Evolutionary conservation across 1,140 invertebrate species (phyloP).

Genomic region (Orussus abietinus): DNA sequence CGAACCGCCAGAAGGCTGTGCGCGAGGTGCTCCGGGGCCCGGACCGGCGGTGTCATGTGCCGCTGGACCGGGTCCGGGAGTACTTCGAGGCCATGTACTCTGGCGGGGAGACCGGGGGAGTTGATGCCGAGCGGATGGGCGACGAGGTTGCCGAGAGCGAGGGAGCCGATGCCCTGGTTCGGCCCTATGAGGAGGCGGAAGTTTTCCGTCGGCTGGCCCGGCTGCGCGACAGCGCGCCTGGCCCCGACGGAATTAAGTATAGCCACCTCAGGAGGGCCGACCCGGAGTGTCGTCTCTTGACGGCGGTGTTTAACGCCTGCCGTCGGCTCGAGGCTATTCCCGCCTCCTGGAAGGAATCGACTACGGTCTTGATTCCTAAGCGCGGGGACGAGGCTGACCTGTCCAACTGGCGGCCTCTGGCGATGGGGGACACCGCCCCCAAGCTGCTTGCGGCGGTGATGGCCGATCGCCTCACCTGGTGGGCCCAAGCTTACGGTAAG

Average conservation of each 20-base stretch:
- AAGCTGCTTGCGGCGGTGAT: constrained; percentile 2
- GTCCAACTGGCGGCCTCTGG: too few species aligned
- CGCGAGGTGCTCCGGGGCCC: not conserved
- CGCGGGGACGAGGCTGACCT: too few species aligned
- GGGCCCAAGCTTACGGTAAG: constrained; percentile 10
- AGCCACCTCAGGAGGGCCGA: not conserved
- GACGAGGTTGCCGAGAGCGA: not conserved
- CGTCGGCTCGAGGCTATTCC: not conserved
- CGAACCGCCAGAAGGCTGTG: not conserved
- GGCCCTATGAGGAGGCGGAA: not conserved
- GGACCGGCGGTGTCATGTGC: not conserved
- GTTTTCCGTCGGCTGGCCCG: not conserved
- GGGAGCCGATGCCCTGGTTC: not conserved
- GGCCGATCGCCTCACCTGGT: constrained; percentile 20
- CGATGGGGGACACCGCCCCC: too few species aligned
- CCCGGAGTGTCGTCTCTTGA: not conserved
- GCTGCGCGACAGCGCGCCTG: not conserved
- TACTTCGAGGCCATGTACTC: not conserved
- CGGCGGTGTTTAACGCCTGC: not conserved
- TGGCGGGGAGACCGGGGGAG: not conserved
- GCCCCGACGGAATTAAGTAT: not conserved
- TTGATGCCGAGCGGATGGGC: not conserved
- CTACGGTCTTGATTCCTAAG: too few species aligned
- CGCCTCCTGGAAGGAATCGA: too few species aligned
- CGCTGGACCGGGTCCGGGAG: not conserved